phyloP scores from a whole-genome alignment of 2,888 invertebrate species.

The Pollenia angustigena region DNA sequence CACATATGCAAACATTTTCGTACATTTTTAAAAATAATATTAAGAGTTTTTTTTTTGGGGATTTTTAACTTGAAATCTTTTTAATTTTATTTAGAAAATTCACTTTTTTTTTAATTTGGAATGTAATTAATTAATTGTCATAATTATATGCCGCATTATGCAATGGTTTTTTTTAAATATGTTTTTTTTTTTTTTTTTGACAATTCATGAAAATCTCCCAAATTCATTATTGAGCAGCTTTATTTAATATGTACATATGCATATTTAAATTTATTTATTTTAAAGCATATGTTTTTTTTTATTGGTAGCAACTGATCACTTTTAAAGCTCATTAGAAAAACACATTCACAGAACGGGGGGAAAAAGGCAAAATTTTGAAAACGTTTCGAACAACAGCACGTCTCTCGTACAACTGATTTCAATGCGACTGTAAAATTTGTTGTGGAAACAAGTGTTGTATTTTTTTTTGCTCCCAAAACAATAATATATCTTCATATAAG shows the following conservation, averaged over 20 bases:
- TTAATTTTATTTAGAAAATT: conserved; percentile 6
- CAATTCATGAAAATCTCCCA: neutral
- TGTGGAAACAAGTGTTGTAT: conserved; percentile 56
- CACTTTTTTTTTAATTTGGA: conserved; percentile 30
- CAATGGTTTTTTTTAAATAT: conserved; percentile 31
- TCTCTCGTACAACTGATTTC: conserved; percentile 74
- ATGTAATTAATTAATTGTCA: conserved; percentile 21
- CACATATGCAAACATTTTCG: conserved; percentile 46
- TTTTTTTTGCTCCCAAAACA: conserved; percentile 51
- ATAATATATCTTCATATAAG: neutral
- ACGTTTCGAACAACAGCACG: conserved; percentile 76
- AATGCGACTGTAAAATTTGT: conserved; percentile 26
- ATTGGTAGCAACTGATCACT: conserved; percentile 26
- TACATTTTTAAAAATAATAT: conserved; percentile 56
- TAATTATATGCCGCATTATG: conserved; percentile 38
- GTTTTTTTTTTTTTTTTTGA: conserved; percentile 11
- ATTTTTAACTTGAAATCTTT: conserved; percentile 20
- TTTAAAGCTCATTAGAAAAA: conserved; percentile 23
- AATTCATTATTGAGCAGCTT: neutral
- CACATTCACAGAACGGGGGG: conserved; percentile 20
- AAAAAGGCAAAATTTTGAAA: conserved; percentile 49
- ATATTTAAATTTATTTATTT: conserved; percentile 16
- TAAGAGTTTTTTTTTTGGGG: conserved; percentile 35
- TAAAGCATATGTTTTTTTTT: conserved; percentile 34
- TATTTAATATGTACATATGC: neutral